These are phyloP conservation scores for Catharus fuscescens DNA, from an alignment of 2,113 vertebrate genomes.

Conservation along the genomic window DNA sequence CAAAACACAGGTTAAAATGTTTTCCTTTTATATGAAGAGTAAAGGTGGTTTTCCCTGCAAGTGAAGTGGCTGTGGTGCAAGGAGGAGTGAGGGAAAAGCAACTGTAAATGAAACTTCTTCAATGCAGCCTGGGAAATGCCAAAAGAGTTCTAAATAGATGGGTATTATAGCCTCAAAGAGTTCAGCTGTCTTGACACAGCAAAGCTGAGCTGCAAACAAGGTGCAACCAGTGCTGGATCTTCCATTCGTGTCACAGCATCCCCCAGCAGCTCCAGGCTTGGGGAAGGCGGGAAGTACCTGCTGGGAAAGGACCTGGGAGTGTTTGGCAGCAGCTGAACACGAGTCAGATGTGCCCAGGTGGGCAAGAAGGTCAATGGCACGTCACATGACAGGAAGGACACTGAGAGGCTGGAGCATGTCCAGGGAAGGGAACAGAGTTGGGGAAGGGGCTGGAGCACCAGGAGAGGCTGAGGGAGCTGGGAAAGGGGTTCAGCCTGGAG, in stretches of 20 bases:
- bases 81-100: neutral
- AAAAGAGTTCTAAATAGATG: neutral
- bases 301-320: neutral
- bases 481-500: neutral
- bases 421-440: fast-evolving
- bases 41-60: neutral
- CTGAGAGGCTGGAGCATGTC: fast-evolving
- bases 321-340: neutral
- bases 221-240: neutral
- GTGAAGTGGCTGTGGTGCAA: neutral
- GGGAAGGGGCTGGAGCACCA: neutral
- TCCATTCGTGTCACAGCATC: neutral
- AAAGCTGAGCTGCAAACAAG: neutral
- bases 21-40: neutral
- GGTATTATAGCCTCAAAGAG: neutral
- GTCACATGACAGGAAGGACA: neutral
- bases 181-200: neutral
- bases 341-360: neutral
- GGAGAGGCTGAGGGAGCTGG: neutral
- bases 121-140: neutral
- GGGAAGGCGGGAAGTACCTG: neutral
- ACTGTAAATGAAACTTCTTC: neutral
- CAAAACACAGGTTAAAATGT: neutral
- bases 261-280: neutral
- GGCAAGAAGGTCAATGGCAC: neutral